Conservation (phyloP, 2,888 invertebrate species). For the Isotomurus palustris region DNA sequence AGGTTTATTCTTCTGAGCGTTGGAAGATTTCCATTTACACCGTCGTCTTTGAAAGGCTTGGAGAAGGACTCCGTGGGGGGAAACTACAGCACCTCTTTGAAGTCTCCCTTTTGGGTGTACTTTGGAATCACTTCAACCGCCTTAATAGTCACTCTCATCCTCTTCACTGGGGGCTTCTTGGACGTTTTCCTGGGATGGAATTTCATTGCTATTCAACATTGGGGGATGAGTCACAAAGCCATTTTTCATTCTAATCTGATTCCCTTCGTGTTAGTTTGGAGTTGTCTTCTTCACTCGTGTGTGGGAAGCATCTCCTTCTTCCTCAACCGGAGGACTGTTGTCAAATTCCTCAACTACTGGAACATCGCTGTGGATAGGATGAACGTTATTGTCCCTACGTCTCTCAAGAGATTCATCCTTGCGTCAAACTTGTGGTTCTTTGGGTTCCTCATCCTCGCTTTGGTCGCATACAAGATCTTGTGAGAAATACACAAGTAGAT, state of each 20-base stretch:
- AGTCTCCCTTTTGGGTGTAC: slow-evolving; percentile 30
- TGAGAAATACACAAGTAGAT: slow-evolving; percentile 7
- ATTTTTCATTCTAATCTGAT: slow-evolving; percentile 27
- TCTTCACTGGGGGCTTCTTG: slow-evolving; percentile 23
- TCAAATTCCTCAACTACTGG: slow-evolving; percentile 35
- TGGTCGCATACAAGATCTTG: slow-evolving; percentile 13
- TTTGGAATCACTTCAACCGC: slow-evolving; percentile 22
- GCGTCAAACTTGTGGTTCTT: slow-evolving; percentile 27
- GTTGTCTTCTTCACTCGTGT: slow-evolving; percentile 27
- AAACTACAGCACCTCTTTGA: slow-evolving; percentile 10
- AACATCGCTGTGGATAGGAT: slow-evolving; percentile 17
- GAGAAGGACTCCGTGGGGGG: neutral
- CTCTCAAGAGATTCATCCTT: slow-evolving; percentile 20
- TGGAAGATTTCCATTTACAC: slow-evolving; percentile 26
- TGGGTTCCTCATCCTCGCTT: slow-evolving; percentile 13
- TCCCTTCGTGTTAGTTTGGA: slow-evolving; percentile 38
- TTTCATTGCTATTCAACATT: neutral
- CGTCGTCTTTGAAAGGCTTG: neutral
- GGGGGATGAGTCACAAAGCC: slow-evolving; percentile 6
- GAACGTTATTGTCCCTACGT: slow-evolving; percentile 14
- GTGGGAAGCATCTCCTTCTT: slow-evolving; percentile 31
- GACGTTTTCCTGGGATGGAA: slow-evolving; percentile 28
- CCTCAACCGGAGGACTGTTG: slow-evolving; percentile 19
- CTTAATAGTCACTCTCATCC: slow-evolving; percentile 13
- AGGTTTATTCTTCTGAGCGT: slow-evolving; percentile 17